phyloP scores from a whole-genome alignment of 2,888 invertebrate species.

The Ligdia adustata region DNA sequence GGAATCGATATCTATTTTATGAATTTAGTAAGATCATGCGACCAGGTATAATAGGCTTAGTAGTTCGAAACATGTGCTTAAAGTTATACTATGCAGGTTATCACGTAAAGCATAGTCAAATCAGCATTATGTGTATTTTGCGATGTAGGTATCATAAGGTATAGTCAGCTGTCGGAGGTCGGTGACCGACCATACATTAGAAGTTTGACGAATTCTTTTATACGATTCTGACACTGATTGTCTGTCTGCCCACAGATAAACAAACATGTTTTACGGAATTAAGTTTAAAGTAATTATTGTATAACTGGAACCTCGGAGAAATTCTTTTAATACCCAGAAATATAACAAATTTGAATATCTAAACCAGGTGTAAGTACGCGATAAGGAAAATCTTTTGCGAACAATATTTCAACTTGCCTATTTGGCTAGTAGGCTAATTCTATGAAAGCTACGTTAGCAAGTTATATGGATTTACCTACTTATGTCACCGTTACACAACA shows the following conservation, averaged over 20 bases:
- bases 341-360: no score
- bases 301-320: no score
- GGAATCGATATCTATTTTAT: no score
- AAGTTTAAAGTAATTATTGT: no score
- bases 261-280: no score
- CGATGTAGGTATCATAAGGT: neutral
- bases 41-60: no score
- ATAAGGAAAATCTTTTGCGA: neutral
- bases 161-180: constrained; percentile 1
- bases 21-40: no score
- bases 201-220: neutral
- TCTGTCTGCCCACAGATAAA: neutral
- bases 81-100: neutral
- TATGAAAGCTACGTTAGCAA: constrained; percentile 1
- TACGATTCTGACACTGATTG: constrained; percentile 5
- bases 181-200: constrained; percentile 3
- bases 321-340: no score
- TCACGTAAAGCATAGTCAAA: neutral
- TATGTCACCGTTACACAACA: neutral
- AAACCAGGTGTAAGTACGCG: no score
- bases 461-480: neutral
- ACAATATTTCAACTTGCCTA: neutral
- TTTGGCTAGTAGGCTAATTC: no score
- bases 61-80: no score
- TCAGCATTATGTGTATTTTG: neutral